phyloP scores from a whole-genome alignment of 2,888 invertebrate species.

The Epinotia brunnichana region DNA sequence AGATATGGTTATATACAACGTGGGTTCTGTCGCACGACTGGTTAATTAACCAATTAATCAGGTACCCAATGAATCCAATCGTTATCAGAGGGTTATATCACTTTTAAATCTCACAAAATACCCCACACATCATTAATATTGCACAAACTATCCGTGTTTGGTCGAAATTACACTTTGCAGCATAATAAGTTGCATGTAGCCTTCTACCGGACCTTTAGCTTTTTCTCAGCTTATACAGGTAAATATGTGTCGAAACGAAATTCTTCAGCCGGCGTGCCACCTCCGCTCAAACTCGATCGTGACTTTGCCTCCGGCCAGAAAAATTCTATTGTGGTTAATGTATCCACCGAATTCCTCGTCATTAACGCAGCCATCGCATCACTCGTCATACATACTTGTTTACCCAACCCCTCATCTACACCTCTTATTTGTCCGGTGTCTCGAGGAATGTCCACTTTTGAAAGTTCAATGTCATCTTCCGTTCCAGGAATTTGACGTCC shows the following conservation, averaged over 20 bases:
- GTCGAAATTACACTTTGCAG: background rate
- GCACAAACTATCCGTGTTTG: background rate
- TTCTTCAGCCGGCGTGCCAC: slow-evolving; percentile 67
- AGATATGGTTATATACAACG: too few relatives aligned
- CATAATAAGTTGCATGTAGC: slow-evolving; percentile 2
- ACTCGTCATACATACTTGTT: slow-evolving; percentile 65
- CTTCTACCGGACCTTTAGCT: background rate
- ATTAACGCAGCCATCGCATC: slow-evolving; percentile 71
- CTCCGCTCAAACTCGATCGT: slow-evolving; percentile 57
- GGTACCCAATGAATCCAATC: too few relatives aligned
- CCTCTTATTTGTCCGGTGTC: slow-evolving; percentile 53
- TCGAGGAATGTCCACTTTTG: slow-evolving; percentile 53
- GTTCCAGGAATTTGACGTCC: slow-evolving; percentile 66
- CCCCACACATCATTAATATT: background rate
- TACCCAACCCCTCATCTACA: slow-evolving; percentile 62
- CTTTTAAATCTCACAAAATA: too few relatives aligned
- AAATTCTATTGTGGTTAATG: slow-evolving; percentile 81
- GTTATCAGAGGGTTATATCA: too few relatives aligned
- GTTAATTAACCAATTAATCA: too few relatives aligned
- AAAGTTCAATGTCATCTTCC: slow-evolving; percentile 60
- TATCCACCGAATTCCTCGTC: slow-evolving; percentile 76
- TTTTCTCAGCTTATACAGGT: slow-evolving; percentile 42
- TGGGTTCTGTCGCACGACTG: too few relatives aligned
- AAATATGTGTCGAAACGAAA: slow-evolving; percentile 65
- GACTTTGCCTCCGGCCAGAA: slow-evolving; percentile 76